Percentiles rank a stretch among this genome's conserved stretches.
These are phyloP conservation scores for Leptosomus discolor DNA, from an alignment of 2,113 vertebrate genomes.

Conservation along the genomic window DNA sequence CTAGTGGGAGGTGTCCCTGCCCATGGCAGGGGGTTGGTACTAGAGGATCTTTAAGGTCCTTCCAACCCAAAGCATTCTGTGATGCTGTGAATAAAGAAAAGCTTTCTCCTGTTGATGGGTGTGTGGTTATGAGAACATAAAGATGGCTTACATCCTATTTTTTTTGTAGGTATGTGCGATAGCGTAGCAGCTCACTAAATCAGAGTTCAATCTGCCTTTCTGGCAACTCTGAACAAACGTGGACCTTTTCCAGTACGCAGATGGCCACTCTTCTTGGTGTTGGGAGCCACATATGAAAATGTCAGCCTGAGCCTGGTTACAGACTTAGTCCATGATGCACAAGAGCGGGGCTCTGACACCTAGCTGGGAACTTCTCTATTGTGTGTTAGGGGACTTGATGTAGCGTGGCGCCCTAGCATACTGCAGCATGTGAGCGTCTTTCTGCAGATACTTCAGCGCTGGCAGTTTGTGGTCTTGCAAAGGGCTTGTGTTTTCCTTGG, in stretches of 20 bases:
- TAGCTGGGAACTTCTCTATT: accelerated
- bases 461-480: accelerated
- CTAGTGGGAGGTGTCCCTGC: too few relatives aligned
- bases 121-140: neutral
- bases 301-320: neutral
- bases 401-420: accelerated
- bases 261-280: neutral
- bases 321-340: accelerated
- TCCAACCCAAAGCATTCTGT: too few relatives aligned
- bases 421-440: neutral
- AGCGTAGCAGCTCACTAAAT: neutral
- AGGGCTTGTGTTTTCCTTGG: neutral
- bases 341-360: accelerated
- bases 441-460: accelerated
- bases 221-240: accelerated
- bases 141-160: neutral
- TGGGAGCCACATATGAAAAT: accelerated
- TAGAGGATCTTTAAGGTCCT: too few relatives aligned
- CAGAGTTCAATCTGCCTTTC: neutral
- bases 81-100: neutral
- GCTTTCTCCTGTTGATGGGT: neutral
- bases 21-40: too few relatives aligned
- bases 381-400: accelerated
- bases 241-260: neutral
- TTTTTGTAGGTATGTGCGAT: neutral